A percentile compares a stretch with the other conserved stretches of the same genome.
These are phyloP conservation scores for Aphrocallistes beatrix DNA, from an alignment of 37 sponge, comb jelly and placozoan species.

Conservation along the genomic window DNA sequence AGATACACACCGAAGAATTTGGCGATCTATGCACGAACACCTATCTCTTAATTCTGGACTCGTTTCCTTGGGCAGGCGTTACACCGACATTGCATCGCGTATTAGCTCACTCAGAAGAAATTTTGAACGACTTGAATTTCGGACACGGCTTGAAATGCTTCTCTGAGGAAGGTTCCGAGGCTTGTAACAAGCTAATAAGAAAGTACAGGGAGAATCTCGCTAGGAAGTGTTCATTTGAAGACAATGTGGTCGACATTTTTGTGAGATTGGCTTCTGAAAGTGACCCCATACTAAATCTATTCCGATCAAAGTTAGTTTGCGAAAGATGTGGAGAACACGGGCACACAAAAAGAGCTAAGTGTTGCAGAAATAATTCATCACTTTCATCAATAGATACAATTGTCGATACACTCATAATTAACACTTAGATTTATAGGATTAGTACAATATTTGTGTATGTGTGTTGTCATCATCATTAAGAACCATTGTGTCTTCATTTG, in stretches of 20 bases:
- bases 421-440: too few species aligned
- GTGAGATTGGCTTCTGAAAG: neutral
- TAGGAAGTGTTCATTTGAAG: neutral
- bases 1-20: neutral
- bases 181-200: neutral
- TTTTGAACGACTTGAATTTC: neutral
- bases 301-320: neutral
- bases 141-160: neutral
- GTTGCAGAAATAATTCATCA: neutral
- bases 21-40: neutral
- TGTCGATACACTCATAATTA: too few species aligned
- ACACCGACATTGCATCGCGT: neutral
- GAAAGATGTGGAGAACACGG: neutral
- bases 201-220: neutral
- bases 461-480: too few species aligned
- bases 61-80: neutral
- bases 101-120: neutral
- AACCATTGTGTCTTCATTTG: too few species aligned
- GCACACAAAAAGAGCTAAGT: neutral
- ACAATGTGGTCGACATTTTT: slow-evolving; percentile 2
- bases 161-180: neutral
- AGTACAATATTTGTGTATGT: too few species aligned
- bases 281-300: neutral
- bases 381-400: too few species aligned
- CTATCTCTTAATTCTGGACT: neutral